phyloP scores from a whole-genome alignment of 2,797 vertebrate genomes.

The Apodemus agrarius region DNA sequence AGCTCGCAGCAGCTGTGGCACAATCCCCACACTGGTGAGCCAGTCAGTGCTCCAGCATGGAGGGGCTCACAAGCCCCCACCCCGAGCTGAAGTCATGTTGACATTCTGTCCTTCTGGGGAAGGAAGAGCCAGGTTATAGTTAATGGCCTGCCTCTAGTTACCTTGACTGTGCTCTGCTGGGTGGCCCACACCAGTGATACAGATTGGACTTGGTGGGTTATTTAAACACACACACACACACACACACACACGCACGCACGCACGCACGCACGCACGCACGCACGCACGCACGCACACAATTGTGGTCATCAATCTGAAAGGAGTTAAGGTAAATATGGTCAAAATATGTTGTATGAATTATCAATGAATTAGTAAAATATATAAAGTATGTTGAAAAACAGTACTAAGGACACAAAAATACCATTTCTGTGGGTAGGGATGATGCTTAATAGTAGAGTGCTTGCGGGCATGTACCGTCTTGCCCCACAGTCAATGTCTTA shows the following conservation, averaged over 20 bases:
- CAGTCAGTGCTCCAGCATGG: neutral
- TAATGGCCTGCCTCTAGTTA: neutral
- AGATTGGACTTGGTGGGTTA: neutral
- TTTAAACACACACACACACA: no score
- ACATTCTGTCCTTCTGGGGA: neutral
- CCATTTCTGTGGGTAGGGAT: neutral
- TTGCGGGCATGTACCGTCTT: neutral
- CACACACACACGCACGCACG: neutral
- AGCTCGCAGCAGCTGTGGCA: neutral
- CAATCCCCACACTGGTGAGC: neutral
- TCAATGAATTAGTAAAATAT: neutral
- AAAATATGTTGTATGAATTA: neutral
- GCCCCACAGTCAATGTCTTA: neutral
- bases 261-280: neutral
- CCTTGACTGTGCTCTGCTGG: neutral
- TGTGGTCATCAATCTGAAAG: neutral
- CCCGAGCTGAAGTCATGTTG: neutral
- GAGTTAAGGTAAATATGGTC: neutral
- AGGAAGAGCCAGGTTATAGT: neutral
- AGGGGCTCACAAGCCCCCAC: neutral
- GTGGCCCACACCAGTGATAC: neutral
- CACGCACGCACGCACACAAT: neutral
- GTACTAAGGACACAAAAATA: neutral
- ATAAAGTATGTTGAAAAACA: neutral
- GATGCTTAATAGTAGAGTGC: neutral